Conservation (phyloP, 2,113 vertebrate genomes). For the Synodontis membranacea region DNA sequence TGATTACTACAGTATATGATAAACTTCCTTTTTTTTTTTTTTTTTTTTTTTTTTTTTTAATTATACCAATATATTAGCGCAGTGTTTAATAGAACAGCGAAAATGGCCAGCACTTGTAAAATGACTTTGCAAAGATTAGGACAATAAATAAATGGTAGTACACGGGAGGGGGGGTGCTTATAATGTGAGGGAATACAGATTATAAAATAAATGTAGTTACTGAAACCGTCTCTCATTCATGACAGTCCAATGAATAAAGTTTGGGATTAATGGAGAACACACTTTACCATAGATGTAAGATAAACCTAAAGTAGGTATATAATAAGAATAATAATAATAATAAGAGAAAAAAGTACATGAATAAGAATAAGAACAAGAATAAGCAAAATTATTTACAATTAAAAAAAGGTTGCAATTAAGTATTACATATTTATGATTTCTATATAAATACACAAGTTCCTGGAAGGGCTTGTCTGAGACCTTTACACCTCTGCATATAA, state of each 20-base stretch:
- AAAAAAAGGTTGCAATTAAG: not conserved
- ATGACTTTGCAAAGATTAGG: not conserved
- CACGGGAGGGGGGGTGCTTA: no score
- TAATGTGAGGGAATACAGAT: not conserved
- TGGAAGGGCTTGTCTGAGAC: not conserved
- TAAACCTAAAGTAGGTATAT: not conserved
- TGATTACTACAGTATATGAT: conserved; percentile 1
- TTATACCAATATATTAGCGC: not conserved
- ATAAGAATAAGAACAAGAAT: not conserved
- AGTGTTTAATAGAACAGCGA: not conserved
- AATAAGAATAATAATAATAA: not conserved
- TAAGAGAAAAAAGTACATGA: no score
- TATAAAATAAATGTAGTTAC: not conserved
- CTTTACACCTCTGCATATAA: not conserved
- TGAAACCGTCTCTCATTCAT: not conserved
- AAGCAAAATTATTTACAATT: not conserved
- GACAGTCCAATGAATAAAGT: not conserved
- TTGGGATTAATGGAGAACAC: not conserved
- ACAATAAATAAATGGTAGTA: no score
- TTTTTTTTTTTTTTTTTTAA: not conserved
- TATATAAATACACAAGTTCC: not conserved
- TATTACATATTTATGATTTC: not conserved
- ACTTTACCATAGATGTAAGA: not conserved
- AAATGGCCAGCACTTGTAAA: not conserved
- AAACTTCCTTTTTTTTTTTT: not conserved